Base-by-base conservation (phyloP, 2,888 invertebrate genomes). In the Diloba caeruleocephala region DNA sequence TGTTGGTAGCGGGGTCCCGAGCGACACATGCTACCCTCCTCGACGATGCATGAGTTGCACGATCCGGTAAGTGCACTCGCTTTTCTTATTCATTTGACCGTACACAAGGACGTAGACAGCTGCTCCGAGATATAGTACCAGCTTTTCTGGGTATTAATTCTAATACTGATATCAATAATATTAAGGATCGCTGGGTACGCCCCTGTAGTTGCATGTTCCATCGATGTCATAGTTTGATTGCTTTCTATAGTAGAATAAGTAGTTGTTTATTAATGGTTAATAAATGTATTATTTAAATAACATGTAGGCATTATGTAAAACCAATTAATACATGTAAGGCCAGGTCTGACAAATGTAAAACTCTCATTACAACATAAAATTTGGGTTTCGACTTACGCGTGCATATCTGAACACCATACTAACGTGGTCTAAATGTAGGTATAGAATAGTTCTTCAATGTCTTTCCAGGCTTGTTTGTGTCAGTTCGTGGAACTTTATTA, bases 21-120 rank as follows among this genome's bases (percentile, higher is more conserved):
- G 80, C 88, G 94, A 71, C 94, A 94, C 70, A 86, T 94, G 88
- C 91, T 94, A 84, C 90, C 94, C 60, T 92, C 94, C 65, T 92
- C 94, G 74, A 93, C 94, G 77, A 93, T 94, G 89, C 94, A 94
- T 88, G 94, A 94, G 76, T 88, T 94, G 84, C 94, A 94, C 84
- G 94, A 94, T 68, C 91, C 94, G 93, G 94, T 94, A 86, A 94
- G 94, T 94, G 86, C 85, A 84, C 81, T 48, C 50, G 79, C 81
- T 54, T 63, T 63, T 56, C 50, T 61, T 59, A 65, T 54, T 50
- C 53, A 53, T 38, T 49, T 37, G 36, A 41, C 50, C 53, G 54
- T 39, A 56, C 46, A 66, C 66, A 59, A 53, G 71, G 71, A 67
- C 63, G 71, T 73, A 72, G 60, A 64, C 73, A 70, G 73, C 73